Evolutionary conservation across 2,888 invertebrate genomes (phyloP).

Genomic region (Acrobeloides nanus): DNA sequence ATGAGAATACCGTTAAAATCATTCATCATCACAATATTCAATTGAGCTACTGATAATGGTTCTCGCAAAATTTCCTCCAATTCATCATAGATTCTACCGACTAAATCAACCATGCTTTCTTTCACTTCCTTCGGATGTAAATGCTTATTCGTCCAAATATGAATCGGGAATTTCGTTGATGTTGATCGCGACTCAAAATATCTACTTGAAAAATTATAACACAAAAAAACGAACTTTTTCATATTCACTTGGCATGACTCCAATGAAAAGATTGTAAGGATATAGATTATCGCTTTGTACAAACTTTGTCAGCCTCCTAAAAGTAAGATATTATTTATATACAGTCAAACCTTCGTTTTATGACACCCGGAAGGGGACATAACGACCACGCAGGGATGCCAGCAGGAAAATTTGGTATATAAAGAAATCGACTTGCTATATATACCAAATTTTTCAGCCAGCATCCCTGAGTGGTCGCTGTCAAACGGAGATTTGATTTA

Average conservation of each 20-base stretch:
- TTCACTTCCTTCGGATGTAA: slow-evolving; percentile 12
- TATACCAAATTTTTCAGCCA: too few relatives aligned
- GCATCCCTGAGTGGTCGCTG: too few relatives aligned
- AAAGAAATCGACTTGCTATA: too few relatives aligned
- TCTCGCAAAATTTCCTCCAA: slow-evolving; percentile 13
- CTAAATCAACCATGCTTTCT: slow-evolving; percentile 18
- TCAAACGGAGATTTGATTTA: too few relatives aligned
- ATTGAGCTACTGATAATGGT: slow-evolving; percentile 20
- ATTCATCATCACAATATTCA: slow-evolving; percentile 22
- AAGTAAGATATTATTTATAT: too few relatives aligned
- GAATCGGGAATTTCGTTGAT: slow-evolving; percentile 17
- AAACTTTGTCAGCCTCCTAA: slow-evolving; percentile 25
- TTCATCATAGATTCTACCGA: slow-evolving; percentile 16
- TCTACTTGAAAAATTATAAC: background rate
- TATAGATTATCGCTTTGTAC: slow-evolving; percentile 22
- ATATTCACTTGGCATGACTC: slow-evolving; percentile 22
- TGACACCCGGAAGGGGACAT: too few relatives aligned
- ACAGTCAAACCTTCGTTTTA: too few relatives aligned
- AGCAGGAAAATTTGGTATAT: too few relatives aligned
- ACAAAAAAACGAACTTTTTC: slow-evolving; percentile 13
- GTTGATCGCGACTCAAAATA: slow-evolving; percentile 6
- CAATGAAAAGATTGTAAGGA: slow-evolving; percentile 24
- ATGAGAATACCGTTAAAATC: slow-evolving; percentile 23
- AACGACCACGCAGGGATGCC: too few relatives aligned
- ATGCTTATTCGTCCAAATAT: slow-evolving; percentile 20